Evolutionary conservation across 1,140 invertebrate species (phyloP), one percentile per base, ranked within the genome.

Genomic region (Panagrolaimus sp.): DNA sequence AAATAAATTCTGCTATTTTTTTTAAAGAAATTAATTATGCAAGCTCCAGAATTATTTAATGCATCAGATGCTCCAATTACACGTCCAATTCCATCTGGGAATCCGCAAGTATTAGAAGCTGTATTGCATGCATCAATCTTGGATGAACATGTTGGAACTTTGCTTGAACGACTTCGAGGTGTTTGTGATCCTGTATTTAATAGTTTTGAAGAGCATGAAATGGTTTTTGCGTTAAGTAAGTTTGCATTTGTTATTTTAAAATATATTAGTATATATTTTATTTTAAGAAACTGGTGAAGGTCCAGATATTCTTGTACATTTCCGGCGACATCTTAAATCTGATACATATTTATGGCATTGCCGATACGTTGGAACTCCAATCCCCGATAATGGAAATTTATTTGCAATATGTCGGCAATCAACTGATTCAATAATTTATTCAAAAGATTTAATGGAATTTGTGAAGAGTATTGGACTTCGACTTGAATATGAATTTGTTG

Each of bases 361-460:
- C 43, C 77, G 73, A n/a, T 77, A 79, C 44, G 52, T 80, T 45
- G 77, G 68, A 21, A 66, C 52, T 14, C 78, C 66, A 1, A 78
- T 69, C 32, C 26, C 58, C 15, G 58, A 66, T 43, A 46, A 65
- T n/a, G 32, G 32, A 38, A 71, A 76, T 21, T 48, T 71, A 9
- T 44, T 48, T 9, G 75, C 72, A 21, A 71, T 79, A 17, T 73
- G 79, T 38, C 67, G 76, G 7, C 76, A 78, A 24, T 68, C 66
- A 15, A 68, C 79, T 32, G 75, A 76, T 55, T 76, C 75, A 12
- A 38, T 70, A 17, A 64, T 78, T 21, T 76, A 65, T 48, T 76
- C 75, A 8, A 71, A 71, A 12, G 65, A 79, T 46, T 78, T 77
- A 71, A 80, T 77, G 74, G 69, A 58, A 12, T 77, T 81, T 47